Base-by-base conservation (phyloP, 2,888 invertebrate genomes). In the Lamellibrachia satsuma region DNA sequence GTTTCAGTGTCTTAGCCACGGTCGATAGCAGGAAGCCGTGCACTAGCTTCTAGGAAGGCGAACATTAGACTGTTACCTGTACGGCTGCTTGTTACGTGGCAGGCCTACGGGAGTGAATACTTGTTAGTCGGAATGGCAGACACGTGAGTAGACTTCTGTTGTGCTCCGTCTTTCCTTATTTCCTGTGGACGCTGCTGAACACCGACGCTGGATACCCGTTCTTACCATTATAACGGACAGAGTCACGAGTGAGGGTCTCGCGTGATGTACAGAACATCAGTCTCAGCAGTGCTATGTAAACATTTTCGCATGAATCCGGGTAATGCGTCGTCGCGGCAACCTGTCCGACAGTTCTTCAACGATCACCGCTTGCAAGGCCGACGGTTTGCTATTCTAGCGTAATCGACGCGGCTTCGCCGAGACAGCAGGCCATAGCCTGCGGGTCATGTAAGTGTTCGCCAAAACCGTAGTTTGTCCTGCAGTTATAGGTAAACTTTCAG, bases 271-370 rank as follows among this genome's bases (percentile, higher is more conserved):
- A 4, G 75, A 15, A 15, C 75, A 22, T 6, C 75, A 15, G 75
- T 75, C 75, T 75, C 22, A 6, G 6, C 75, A 22, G 75, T 22
- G 75, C n/a, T 22, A 3, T 11, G 75, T n/a, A 75, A 22, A 75
- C 75, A 39, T 39, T 39, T 39, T 39, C 39, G 39, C 39, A 22
- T n/a, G 75, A 75, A 75, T 75, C 75, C 22, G 15, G 75, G n/a
- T 75, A 75, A 75, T 75, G 75, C 75, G 75, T 75, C 22, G 75
- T 75, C 75, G 75, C n/a, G 22, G 75, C 75, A 75, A 75, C 75
- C 75, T 15, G n/a, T 11, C 39, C 75, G 75, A 75, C 75, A 75
- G 22, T 75, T 75, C 22, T 15, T 75, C 22, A 75, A 75, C 75
- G 75, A 75, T 75, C 75, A 75, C 75, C 75, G 22, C 75, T 75